Evolutionary conservation across 2,113 vertebrate species (phyloP), one percentile per base, ranked within the genome.

Genomic region (Malaclemys terrapin): DNA sequence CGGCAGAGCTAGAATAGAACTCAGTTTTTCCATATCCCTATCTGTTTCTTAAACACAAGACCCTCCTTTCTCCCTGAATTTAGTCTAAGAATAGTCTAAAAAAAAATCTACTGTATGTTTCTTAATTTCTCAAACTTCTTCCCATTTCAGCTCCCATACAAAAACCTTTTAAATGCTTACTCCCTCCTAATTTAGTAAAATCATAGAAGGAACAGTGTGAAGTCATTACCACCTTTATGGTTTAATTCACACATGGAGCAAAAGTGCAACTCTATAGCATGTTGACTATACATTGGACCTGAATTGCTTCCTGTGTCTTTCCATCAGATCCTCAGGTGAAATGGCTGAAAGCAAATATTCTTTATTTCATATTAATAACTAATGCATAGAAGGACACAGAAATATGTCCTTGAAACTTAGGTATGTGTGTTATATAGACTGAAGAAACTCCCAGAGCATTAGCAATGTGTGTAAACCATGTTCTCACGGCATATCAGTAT

Each of bases 361-460:
- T 5, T 53, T 14, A 79, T 83, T 10, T n/a, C 72, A 25, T 56
- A 12, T 57, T 57, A 27, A 42, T 91, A 6, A 83, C 2, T 72
- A 93, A 76, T 22, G 85, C 49, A 3, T 22, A 11, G 31, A 90
- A 93, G 82, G 22, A 3, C 2, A 76, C 6, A 5, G 85, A 83
- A 83, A 65, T 2, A 5, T 65, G 10, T 87, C 1, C 79, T 89
- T 87, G 69, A 87, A 78, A 45, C 49, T 86, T 20, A 24, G 29
- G 57, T 49, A 62, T 10, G 7, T 59, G 1, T 91, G 45, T 82
- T 56, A 62, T 20, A 12, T 31, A 91, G 12, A 50, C 8, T 62
- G 81, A 75, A 91, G 6, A 29, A 88, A 42, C 4, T 25, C 52
- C 69, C 22, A 88, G 90, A 85, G 90, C 89, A 91, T 80, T 92